phyloP scores from a whole-genome alignment of 2,113 vertebrate species.

The Caretta caretta region DNA sequence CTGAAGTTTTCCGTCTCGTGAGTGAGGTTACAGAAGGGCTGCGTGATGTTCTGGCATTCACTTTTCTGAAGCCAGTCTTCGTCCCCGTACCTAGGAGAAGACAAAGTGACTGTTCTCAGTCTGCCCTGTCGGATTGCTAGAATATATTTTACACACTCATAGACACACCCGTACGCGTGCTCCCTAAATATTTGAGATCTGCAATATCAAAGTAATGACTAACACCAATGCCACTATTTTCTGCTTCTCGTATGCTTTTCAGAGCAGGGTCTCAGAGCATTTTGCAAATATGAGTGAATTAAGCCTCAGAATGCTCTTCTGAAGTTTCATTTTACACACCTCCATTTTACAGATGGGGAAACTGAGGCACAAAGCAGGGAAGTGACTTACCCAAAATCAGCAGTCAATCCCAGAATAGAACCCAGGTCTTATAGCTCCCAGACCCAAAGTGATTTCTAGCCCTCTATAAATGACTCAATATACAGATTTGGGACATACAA shows the following conservation, averaged over 20 bases:
- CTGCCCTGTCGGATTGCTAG: not conserved
- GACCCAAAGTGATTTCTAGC: not conserved
- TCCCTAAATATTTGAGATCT: not conserved
- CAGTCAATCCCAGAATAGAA: not conserved
- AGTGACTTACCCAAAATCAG: not conserved
- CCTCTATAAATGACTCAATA: not conserved
- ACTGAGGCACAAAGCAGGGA: not conserved
- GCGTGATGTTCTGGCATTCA: slow-evolving; percentile 74
- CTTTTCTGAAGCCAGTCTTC: slow-evolving; percentile 71
- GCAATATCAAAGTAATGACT: not conserved
- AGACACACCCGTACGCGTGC: not conserved
- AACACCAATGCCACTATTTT: not conserved
- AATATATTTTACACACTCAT: not conserved
- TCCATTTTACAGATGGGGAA: not conserved
- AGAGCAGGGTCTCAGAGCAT: not conserved
- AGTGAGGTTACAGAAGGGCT: slow-evolving; percentile 78
- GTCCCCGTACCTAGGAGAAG: slow-evolving; percentile 77
- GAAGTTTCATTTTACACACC: not conserved
- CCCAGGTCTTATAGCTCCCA: not conserved
- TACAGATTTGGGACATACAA: not conserved
- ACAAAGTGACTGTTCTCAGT: not conserved
- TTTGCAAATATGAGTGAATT: not conserved
- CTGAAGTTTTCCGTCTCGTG: slow-evolving; percentile 58
- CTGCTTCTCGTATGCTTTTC: not conserved
- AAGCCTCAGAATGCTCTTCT: not conserved